Evolutionary conservation across 2,888 invertebrate genomes (phyloP).

Genomic region (Caenorhabditis becei): DNA sequence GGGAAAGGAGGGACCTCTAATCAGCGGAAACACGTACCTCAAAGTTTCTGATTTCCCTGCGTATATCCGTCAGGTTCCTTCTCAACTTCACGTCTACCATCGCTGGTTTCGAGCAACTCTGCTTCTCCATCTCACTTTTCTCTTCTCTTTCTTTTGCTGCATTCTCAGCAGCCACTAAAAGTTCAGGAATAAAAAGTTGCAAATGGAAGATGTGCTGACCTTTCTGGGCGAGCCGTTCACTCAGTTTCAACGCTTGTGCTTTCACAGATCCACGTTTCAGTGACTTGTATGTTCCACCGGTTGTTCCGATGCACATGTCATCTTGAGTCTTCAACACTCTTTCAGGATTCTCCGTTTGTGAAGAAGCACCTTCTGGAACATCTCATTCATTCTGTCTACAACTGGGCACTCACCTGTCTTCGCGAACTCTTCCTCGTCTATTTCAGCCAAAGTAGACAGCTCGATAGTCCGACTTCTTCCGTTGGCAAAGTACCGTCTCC

Average conservation of each 20-base stretch:
- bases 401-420: constrained; percentile 34
- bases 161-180: constrained; percentile 51
- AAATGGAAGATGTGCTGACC: background rate
- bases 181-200: background rate
- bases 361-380: constrained; percentile 46
- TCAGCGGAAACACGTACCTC: constrained; percentile 12
- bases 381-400: background rate
- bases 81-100: constrained; percentile 43
- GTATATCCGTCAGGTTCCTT: constrained; percentile 43
- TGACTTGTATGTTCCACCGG: constrained; percentile 51
- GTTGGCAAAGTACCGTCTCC: constrained; percentile 57
- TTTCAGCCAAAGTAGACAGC: constrained; percentile 59
- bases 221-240: constrained; percentile 56
- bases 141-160: constrained; percentile 52
- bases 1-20: background rate
- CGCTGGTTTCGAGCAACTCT: constrained; percentile 45
- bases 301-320: constrained; percentile 61
- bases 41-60: constrained; percentile 42
- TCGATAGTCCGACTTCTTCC: constrained; percentile 63
- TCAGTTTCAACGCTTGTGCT: constrained; percentile 58
- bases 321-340: constrained; percentile 53
- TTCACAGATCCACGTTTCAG: constrained; percentile 59
- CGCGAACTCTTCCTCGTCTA: constrained; percentile 59
- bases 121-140: constrained; percentile 51
- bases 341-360: constrained; percentile 24